A percentile compares a stretch with the other conserved stretches of the same genome.
Conservation (phyloP, 2,797 vertebrate species). For the Poecilia gillii region DNA sequence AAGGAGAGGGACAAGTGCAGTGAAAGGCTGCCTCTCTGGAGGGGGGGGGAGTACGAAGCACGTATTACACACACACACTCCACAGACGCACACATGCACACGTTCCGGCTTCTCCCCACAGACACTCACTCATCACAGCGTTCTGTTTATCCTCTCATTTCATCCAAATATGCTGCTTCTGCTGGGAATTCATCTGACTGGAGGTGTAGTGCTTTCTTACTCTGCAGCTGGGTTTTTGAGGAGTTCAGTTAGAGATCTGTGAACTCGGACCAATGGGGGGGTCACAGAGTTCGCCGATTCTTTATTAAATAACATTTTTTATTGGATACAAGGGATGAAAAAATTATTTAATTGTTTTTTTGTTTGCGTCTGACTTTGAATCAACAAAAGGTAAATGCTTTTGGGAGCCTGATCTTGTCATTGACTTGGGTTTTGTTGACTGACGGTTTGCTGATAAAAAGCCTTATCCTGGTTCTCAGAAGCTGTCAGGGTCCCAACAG, state of each 20-base stretch:
- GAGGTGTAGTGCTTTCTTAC: slow-evolving; percentile 33
- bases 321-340: not conserved
- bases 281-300: not conserved
- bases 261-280: not conserved
- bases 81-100: slow-evolving; percentile 40
- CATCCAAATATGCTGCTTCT: slow-evolving; percentile 43
- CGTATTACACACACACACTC: slow-evolving; percentile 40
- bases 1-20: slow-evolving; percentile 48
- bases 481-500: slow-evolving; percentile 17
- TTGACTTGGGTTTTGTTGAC: slow-evolving; percentile 28
- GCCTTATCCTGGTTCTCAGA: slow-evolving; percentile 40
- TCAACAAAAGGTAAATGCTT: slow-evolving; percentile 31
- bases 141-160: slow-evolving; percentile 58
- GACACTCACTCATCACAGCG: slow-evolving; percentile 49
- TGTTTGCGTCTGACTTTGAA: slow-evolving; percentile 17
- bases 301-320: not conserved
- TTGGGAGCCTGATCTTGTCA: slow-evolving; percentile 39
- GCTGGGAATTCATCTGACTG: slow-evolving; percentile 41
- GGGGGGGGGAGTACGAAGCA: not conserved
- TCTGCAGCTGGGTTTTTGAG: slow-evolving; percentile 14
- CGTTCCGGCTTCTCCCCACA: slow-evolving; percentile 41
- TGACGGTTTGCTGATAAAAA: slow-evolving; percentile 32
- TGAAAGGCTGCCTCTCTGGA: slow-evolving; percentile 29
- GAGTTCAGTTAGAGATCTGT: slow-evolving; percentile 11
- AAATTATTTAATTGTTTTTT: not conserved